Conservation (phyloP, 23 tunicate species). For the Phallusia fumigata region DNA sequence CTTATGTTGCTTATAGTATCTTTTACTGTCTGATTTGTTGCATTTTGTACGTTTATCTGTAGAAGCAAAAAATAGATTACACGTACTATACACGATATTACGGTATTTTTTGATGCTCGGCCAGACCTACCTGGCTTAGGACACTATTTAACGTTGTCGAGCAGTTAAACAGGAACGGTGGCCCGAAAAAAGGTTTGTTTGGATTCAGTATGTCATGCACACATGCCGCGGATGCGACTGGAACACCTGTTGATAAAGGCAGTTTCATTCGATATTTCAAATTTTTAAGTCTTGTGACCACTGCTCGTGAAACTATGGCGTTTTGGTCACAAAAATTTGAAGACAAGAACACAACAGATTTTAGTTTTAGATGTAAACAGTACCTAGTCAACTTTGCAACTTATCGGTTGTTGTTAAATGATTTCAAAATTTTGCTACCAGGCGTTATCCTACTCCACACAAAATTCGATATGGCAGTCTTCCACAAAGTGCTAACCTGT, state of each 20-base stretch:
- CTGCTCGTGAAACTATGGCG: too few species aligned
- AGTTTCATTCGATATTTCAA: too few species aligned
- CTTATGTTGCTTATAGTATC: neutral
- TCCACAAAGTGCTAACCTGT: too few species aligned
- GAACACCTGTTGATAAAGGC: neutral
- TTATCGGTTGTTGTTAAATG: too few species aligned
- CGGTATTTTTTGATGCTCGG: neutral
- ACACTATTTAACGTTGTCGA: neutral
- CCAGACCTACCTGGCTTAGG: neutral
- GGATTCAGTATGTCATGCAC: neutral
- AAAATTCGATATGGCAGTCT: too few species aligned
- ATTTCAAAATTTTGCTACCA: too few species aligned
- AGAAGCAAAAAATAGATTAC: neutral
- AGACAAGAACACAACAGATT: too few species aligned
- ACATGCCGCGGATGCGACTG: neutral
- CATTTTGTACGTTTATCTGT: neutral
- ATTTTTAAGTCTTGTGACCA: too few species aligned
- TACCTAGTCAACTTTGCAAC: too few species aligned
- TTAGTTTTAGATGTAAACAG: too few species aligned
- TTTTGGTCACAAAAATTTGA: too few species aligned
- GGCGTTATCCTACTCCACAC: too few species aligned
- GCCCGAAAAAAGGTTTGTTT: neutral
- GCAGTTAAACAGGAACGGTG: slow-evolving; percentile 5
- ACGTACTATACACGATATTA: neutral
- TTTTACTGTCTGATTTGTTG: neutral